Evolutionary conservation across 2,888 invertebrate species (phyloP).

Genomic region (Podabrus alpinus): DNA sequence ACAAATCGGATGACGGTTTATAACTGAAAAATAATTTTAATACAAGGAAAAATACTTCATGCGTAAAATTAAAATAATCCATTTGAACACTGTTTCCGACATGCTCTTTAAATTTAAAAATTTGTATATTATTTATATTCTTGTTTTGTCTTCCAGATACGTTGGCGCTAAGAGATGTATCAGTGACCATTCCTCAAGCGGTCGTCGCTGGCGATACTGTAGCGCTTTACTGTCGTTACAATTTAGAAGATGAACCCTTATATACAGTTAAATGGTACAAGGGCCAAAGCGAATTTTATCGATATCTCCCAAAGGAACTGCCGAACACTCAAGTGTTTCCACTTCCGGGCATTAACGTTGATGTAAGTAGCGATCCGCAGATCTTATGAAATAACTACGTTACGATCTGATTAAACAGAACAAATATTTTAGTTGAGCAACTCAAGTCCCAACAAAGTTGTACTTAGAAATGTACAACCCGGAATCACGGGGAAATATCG

Average conservation of each 20-base stretch:
- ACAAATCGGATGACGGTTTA: background rate
- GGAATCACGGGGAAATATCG: constrained; percentile 74
- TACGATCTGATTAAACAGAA: constrained; percentile 3
- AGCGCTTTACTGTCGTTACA: constrained; percentile 74
- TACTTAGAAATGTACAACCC: constrained; percentile 70
- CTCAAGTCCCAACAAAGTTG: constrained; percentile 67
- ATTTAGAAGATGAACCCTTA: constrained; percentile 73
- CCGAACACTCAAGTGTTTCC: constrained; percentile 76
- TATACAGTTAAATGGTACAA: constrained; percentile 86
- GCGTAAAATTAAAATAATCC: background rate
- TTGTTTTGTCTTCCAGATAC: constrained; percentile 55
- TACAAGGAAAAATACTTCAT: background rate
- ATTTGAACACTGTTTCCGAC: background rate
- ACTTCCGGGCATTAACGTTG: constrained; percentile 69
- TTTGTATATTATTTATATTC: constrained; percentile 6
- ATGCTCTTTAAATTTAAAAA: background rate
- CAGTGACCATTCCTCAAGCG: constrained; percentile 72
- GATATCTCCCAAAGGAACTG: constrained; percentile 78
- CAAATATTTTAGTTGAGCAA: constrained; percentile 61
- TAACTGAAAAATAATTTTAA: background rate
- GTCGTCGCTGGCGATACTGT: constrained; percentile 74
- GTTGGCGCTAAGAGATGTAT: constrained; percentile 68
- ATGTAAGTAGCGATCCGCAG: constrained; percentile 63
- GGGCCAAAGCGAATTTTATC: constrained; percentile 75
- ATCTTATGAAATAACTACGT: constrained; percentile 5